A percentile compares a stretch with the other conserved stretches of the same genome.
These are phyloP conservation scores for Helostoma temminkii DNA, from an alignment of 2,797 vertebrate species.

Conservation along the genomic window DNA sequence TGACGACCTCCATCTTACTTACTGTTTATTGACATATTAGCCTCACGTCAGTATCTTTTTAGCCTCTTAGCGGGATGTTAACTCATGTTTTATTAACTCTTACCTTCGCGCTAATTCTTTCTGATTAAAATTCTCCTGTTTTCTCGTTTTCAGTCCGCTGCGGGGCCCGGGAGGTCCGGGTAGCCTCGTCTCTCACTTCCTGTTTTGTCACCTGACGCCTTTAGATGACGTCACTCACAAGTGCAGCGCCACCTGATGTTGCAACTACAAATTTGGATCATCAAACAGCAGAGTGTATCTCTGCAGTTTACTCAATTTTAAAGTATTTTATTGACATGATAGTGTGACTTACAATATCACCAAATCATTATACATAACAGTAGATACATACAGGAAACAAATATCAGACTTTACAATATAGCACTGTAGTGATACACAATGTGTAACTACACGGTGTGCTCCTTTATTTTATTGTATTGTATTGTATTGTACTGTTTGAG, in stretches of 20 bases:
- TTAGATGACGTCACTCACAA: slow-evolving; percentile 13
- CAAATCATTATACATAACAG: too few species aligned
- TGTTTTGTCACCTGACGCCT: slow-evolving; percentile 69
- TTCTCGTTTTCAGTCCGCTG: slow-evolving; percentile 3
- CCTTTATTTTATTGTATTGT: too few species aligned
- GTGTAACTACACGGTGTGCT: too few species aligned
- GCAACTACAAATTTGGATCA: neutral
- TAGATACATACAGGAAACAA: too few species aligned
- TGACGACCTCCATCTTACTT: slow-evolving; percentile 15
- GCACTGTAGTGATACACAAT: too few species aligned
- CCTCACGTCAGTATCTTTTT: neutral
- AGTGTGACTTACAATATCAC: too few species aligned
- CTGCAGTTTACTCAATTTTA: too few species aligned
- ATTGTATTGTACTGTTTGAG: too few species aligned
- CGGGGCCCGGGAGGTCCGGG: neutral
- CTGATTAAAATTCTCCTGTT: slow-evolving; percentile 33
- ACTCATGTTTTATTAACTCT: neutral
- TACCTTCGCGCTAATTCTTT: slow-evolving; percentile 59
- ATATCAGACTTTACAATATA: too few species aligned
- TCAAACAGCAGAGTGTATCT: too few species aligned
- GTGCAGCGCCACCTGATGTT: neutral
- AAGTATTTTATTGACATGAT: too few species aligned
- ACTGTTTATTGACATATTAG: neutral
- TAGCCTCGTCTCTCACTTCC: slow-evolving; percentile 21
- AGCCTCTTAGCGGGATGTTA: neutral